Conservation (phyloP, 2,113 vertebrate genomes). For the Otocyon megalotis region DNA sequence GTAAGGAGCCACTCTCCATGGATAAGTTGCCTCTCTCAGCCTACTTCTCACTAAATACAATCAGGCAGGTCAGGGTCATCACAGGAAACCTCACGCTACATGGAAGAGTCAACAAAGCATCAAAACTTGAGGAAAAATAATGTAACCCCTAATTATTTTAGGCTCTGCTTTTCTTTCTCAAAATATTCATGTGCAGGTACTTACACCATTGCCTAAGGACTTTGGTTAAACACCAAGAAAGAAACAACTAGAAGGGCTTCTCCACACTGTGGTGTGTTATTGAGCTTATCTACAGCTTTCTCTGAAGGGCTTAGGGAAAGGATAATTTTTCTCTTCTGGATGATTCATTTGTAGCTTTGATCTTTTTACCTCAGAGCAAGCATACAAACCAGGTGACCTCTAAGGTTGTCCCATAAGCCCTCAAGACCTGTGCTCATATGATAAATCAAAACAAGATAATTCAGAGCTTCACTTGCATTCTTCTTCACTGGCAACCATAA, state of each 20-base stretch:
- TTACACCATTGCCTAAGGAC: background rate
- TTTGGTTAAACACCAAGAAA: background rate
- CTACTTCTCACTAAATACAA: background rate
- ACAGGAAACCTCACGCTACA: background rate
- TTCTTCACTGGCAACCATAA: background rate
- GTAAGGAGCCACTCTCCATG: background rate
- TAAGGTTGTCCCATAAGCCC: background rate
- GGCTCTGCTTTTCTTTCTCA: background rate
- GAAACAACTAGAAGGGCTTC: background rate
- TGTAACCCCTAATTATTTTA: background rate
- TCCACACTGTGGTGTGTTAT: background rate
- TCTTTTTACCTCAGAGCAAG: constrained; percentile 38
- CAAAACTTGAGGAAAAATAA: background rate
- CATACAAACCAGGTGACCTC: background rate
- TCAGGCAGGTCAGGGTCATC: background rate
- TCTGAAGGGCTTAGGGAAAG: background rate
- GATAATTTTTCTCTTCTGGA: background rate
- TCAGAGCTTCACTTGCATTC: background rate
- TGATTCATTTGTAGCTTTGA: constrained; percentile 43
- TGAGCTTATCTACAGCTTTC: background rate
- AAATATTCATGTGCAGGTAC: background rate
- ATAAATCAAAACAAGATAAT: constrained; percentile 39
- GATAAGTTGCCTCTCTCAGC: background rate
- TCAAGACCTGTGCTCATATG: constrained; percentile 42
- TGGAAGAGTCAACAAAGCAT: background rate